Evolutionary conservation across 2,888 invertebrate genomes (phyloP).

Genomic region (Limnephilus rhombicus): DNA sequence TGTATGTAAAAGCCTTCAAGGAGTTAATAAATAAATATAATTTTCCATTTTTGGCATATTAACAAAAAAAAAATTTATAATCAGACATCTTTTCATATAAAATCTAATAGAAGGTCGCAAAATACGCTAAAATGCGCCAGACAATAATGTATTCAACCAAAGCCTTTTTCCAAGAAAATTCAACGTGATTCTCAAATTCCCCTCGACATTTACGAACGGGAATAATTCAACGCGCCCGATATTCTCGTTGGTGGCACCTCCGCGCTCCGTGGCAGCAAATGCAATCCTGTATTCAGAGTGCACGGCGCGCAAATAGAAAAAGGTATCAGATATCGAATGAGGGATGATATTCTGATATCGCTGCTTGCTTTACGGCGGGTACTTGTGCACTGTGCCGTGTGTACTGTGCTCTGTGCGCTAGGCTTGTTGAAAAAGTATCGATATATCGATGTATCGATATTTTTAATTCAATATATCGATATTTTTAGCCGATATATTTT

Average conservation of each 20-base stretch:
- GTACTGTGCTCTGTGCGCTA: no score
- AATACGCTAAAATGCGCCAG: neutral
- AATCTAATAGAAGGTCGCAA: neutral
- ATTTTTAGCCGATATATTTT: no score
- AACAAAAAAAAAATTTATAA: no score
- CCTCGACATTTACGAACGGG: neutral
- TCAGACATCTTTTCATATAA: neutral
- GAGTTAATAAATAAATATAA: no score
- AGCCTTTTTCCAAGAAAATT: neutral
- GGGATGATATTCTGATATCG: conserved; percentile 40
- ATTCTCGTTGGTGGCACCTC: neutral
- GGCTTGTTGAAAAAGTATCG: no score
- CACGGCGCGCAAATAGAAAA: conserved; percentile 48
- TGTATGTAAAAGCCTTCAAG: no score
- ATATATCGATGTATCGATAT: no score
- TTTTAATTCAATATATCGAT: no score
- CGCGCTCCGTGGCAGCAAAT: conserved; percentile 12
- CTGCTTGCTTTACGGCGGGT: neutral
- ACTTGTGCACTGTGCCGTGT: conserved; percentile 1
- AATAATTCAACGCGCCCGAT: neutral
- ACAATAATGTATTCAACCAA: neutral
- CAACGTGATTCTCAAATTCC: conserved; percentile 4
- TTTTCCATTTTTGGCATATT: no score
- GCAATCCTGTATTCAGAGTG: conserved; percentile 47
- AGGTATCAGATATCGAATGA: conserved; percentile 53